Base-by-base conservation (phyloP, 2,888 invertebrate genomes). In the Zaprionus obscuricornis region DNA sequence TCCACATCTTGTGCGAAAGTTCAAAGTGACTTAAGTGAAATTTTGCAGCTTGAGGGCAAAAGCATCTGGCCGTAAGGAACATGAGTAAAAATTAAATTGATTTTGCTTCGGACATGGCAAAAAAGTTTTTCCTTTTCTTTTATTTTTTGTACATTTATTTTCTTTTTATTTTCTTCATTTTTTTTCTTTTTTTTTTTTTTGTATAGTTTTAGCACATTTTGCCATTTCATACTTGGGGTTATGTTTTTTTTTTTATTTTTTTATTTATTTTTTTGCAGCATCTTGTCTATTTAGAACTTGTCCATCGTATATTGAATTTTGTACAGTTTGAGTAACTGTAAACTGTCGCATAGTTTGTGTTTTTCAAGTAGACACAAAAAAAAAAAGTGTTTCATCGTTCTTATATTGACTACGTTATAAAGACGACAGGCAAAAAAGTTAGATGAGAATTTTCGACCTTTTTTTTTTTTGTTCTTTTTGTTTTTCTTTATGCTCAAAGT, bases 1-100 rank as follows among this genome's bases (percentile, higher is more conserved):
- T 66, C 50, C 59, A 56, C 65, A 74, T 77, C 63, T 73, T 60
- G 46, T 51, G 29, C 33, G 27, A 67, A 78, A 78, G 79, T 78
- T 78, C 79, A 75, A 78, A 78, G 77, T 83, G 75, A 75, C 79
- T 79, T 83, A 79, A 83, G 77, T 78, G 77, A 77, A 83, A 83
- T 78, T n/a, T 72, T 79, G 57, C 45, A 66, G 73, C 76, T 57
- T 39, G 34, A 57, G 58, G 14, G 18, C 42, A 16, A 60, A 43
- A 33, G 33, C 47, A 26, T 40, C 34, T 16, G 22, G 31, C 31
- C 14, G 20, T 16, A 27, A 40, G 33, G 36, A 71, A 66, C 74
- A 81, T 65, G 77, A 66, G 74, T 65, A 71, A 82, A 77, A 82
- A 78, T 82, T 74, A 81, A 81, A 81, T 81, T 81, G 85, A 81